These are phyloP conservation scores for Pterophyllum scalare DNA, from an alignment of 2,113 vertebrate genomes.

Conservation along the genomic window DNA sequence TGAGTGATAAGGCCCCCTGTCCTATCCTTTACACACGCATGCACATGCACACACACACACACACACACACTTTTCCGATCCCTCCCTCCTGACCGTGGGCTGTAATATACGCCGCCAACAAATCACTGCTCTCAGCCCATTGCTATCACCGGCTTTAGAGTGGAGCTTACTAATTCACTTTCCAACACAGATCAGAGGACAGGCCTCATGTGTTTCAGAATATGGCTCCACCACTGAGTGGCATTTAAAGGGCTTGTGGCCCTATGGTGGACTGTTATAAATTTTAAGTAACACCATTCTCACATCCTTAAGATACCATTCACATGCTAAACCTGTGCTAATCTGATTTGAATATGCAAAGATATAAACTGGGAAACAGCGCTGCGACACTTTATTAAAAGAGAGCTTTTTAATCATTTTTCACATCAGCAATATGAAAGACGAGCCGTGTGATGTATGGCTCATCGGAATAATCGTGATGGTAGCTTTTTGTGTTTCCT, in stretches of 20 bases:
- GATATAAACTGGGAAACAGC: slow-evolving; percentile 20
- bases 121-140: slow-evolving; percentile 76
- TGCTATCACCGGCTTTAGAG: slow-evolving; percentile 76
- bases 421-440: slow-evolving; percentile 53
- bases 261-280: slow-evolving; percentile 69
- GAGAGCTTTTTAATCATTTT: slow-evolving; percentile 47
- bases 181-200: slow-evolving; percentile 77
- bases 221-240: slow-evolving; percentile 62
- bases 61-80: slow-evolving; percentile 24
- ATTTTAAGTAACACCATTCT: slow-evolving; percentile 57
- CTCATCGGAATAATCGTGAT: slow-evolving; percentile 39
- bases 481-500: slow-evolving; percentile 58
- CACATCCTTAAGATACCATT: slow-evolving; percentile 51
- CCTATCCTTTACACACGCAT: slow-evolving; percentile 63
- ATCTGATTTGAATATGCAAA: slow-evolving; percentile 56
- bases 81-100: slow-evolving; percentile 69
- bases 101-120: slow-evolving; percentile 81
- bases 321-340: slow-evolving; percentile 37
- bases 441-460: slow-evolving; percentile 40
- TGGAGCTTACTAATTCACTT: slow-evolving; percentile 80
- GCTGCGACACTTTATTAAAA: slow-evolving; percentile 50
- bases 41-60: slow-evolving; percentile 36
- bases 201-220: slow-evolving; percentile 79
- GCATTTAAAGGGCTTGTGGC: slow-evolving; percentile 68
- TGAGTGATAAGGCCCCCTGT: slow-evolving; percentile 79